Conservation (phyloP, 2,797 vertebrate species). For the Agapornis canus region DNA sequence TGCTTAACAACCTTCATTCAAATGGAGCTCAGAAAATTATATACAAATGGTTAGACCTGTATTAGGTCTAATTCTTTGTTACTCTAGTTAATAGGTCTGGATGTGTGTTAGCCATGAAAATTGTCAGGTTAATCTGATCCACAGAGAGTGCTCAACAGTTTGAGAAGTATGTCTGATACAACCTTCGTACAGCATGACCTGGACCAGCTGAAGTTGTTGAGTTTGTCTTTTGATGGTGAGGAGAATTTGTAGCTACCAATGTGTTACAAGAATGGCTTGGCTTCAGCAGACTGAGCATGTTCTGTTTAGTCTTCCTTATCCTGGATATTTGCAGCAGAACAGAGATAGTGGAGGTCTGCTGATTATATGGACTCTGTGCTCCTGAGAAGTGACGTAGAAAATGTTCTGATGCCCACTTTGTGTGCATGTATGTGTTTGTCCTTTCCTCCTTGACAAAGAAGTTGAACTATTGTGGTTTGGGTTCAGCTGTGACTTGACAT, state of each 20-base stretch:
- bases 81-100: background rate
- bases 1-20: background rate
- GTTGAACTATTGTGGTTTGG: background rate
- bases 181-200: background rate
- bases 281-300: background rate
- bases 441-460: background rate
- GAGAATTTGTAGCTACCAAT: background rate
- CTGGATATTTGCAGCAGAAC: background rate
- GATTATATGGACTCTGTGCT: background rate
- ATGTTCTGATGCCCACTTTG: background rate
- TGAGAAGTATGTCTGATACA: background rate
- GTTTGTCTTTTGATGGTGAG: background rate
- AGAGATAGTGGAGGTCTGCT: background rate
- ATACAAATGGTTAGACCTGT: background rate
- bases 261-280: background rate
- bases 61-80: background rate
- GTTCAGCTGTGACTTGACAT: background rate
- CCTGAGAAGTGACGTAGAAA: background rate
- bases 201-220: background rate
- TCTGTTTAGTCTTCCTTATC: slow-evolving; percentile 9
- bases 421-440: background rate
- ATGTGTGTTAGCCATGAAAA: background rate
- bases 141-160: background rate
- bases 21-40: background rate
- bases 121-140: background rate